phyloP scores from a whole-genome alignment of 2,797 vertebrate species.

The Dipus sagitta region DNA sequence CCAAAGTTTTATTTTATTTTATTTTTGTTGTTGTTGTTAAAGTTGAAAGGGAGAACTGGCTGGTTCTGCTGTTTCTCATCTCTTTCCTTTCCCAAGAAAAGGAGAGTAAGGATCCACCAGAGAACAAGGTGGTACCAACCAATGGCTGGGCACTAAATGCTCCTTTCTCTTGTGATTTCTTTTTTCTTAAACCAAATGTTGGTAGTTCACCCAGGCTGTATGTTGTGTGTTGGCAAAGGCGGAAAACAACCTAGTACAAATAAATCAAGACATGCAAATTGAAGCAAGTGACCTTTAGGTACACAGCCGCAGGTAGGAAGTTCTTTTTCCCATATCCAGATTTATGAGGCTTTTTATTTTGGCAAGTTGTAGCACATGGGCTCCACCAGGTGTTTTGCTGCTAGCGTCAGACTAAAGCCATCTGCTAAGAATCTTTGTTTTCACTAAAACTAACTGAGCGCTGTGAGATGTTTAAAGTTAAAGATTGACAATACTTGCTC shows the following conservation, averaged over 20 bases:
- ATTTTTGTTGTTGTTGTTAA: too few relatives aligned
- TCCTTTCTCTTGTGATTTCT: constrained; percentile 21
- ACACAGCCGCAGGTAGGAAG: neutral
- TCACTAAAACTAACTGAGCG: constrained; percentile 62
- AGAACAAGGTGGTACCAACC: neutral
- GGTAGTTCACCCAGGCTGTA: neutral
- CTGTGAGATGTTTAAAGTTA: constrained; percentile 42
- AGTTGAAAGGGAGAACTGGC: constrained; percentile 27
- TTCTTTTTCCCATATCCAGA: constrained; percentile 66
- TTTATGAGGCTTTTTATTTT: constrained; percentile 78
- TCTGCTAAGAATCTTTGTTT: constrained; percentile 60
- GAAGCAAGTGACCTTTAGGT: constrained; percentile 68
- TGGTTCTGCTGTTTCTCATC: neutral
- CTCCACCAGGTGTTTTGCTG: constrained; percentile 75
- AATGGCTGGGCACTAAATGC: constrained; percentile 13
- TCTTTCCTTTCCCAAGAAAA: constrained; percentile 36
- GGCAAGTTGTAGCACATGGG: constrained; percentile 61
- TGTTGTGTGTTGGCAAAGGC: constrained; percentile 17
- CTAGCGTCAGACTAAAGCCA: constrained; percentile 65
- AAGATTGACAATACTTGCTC: neutral
- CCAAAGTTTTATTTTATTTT: constrained; percentile 31
- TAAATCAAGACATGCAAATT: constrained; percentile 57
- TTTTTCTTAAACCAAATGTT: constrained; percentile 37
- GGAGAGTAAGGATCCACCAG: neutral
- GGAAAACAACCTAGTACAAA: neutral